Evolutionary conservation across 2,888 invertebrate species (phyloP).

Genomic region (Xestia xanthographa): DNA sequence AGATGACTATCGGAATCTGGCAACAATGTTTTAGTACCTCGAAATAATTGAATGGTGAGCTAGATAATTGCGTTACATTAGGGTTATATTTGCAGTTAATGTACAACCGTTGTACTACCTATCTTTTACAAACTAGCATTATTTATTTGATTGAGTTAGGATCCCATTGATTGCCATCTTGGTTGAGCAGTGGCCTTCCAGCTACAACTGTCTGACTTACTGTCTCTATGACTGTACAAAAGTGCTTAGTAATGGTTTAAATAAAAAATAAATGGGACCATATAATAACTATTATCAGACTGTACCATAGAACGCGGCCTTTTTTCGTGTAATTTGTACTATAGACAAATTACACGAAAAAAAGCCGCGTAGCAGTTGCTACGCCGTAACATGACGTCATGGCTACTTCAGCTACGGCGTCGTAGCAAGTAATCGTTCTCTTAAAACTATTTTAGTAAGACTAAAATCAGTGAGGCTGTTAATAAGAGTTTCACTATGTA

Average conservation of each 20-base stretch:
- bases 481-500: slow-evolving; percentile 9
- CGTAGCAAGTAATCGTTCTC: neutral
- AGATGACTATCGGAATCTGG: slow-evolving; percentile 31
- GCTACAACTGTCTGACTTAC: neutral
- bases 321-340: too few relatives aligned
- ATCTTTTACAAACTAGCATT: neutral
- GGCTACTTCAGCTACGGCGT: neutral
- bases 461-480: neutral
- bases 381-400: slow-evolving; percentile 29
- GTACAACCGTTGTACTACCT: neutral
- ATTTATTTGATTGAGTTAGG: neutral
- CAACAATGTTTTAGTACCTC: neutral
- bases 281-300: neutral
- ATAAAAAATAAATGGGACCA: neutral
- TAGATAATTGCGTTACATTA: neutral
- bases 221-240: neutral
- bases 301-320: too few relatives aligned
- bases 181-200: neutral
- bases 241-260: neutral
- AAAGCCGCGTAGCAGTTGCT: neutral
- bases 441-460: neutral
- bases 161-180: neutral
- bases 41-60: slow-evolving; percentile 8
- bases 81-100: neutral
- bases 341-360: too few relatives aligned